Evolutionary conservation across 2,113 vertebrate species (phyloP), one percentile per base, ranked within the genome.

Genomic region (Zosterops lateralis): DNA sequence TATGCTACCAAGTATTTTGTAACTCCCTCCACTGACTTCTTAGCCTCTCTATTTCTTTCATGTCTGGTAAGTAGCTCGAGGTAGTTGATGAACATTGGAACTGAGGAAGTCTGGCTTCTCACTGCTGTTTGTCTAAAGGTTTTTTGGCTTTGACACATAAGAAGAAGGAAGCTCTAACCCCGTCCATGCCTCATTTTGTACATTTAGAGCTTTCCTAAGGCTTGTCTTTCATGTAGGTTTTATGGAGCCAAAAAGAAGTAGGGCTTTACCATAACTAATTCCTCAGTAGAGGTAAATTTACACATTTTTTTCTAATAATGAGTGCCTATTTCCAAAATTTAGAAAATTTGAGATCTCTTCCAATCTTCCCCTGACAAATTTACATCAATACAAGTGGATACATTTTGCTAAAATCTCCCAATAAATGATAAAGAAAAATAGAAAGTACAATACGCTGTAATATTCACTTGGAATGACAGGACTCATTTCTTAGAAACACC

Each of bases 1-100:
- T 77, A 42, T 48, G 61, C 72, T 90, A 96, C 93, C 79, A 87
- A 93, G 89, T 87, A 81, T 93, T 96, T 93, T 90, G 92, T 89
- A 92, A 94, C 72, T 94, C 45, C 40, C 31, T 93, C 40, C 42
- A 56, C 65, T 94, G 90, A 90, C 83, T 96, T 92, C 78, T 86
- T 93, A 76, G 88, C 86, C 90, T 90, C 79, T 80, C 56, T 77
- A 86, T 92, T 89, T 90, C 86, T 92, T 95, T 92, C 88, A 73
- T 84, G 93, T 95, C 95, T 93, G 73, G 62, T 78, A 80, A 92
- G 83, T 67, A 95, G 79, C 67, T 90, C 83, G 95, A 88, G 90
- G 85, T 92, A 34, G 88, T 74, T 93, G 95, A 85, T 36, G 88
- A 95, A 45, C 82, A 24, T 7, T 92, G 75, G 75, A 91, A 80